Percentiles rank a stretch among this genome's conserved stretches.
These are phyloP conservation scores for Coccyzus lansbergi DNA, from an alignment of 2,797 vertebrate genomes.

Conservation along the genomic window DNA sequence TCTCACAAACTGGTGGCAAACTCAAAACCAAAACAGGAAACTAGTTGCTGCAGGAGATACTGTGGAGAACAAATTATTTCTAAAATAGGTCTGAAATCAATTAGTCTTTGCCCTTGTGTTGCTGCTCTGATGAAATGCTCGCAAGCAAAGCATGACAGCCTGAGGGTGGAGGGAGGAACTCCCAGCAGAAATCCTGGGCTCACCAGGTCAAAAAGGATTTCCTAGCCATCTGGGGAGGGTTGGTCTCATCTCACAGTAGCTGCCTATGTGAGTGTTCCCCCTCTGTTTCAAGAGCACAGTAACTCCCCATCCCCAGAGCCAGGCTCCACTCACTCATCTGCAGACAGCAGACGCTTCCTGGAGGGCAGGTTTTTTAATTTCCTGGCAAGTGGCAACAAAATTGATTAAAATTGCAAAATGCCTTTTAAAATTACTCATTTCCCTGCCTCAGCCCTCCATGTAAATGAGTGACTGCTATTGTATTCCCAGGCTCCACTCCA, in stretches of 20 bases:
- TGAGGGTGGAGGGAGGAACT: not conserved
- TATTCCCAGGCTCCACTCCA: not conserved
- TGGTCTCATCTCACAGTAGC: not conserved
- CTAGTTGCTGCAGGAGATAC: not conserved
- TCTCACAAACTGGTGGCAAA: not conserved
- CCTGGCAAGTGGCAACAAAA: slow-evolving; percentile 10
- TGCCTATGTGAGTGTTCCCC: not conserved
- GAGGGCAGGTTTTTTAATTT: slow-evolving; percentile 66
- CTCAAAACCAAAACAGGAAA: not conserved
- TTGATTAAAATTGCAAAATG: slow-evolving; percentile 66
- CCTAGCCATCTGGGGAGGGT: not conserved
- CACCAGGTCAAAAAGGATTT: not conserved
- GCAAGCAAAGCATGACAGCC: not conserved
- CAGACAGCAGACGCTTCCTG: slow-evolving; percentile 16
- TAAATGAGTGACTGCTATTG: not conserved
- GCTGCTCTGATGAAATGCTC: not conserved
- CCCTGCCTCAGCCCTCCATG: not conserved
- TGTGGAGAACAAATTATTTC: not conserved
- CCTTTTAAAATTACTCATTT: slow-evolving; percentile 23
- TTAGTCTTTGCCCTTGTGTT: not conserved
- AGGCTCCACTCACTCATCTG: not conserved
- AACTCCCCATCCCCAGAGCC: accelerated
- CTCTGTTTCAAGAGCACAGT: accelerated
- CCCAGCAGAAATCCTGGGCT: not conserved
- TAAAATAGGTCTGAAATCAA: not conserved